phyloP scores from a whole-genome alignment of 2,888 invertebrate genomes.

The Barypeithes pellucidus region DNA sequence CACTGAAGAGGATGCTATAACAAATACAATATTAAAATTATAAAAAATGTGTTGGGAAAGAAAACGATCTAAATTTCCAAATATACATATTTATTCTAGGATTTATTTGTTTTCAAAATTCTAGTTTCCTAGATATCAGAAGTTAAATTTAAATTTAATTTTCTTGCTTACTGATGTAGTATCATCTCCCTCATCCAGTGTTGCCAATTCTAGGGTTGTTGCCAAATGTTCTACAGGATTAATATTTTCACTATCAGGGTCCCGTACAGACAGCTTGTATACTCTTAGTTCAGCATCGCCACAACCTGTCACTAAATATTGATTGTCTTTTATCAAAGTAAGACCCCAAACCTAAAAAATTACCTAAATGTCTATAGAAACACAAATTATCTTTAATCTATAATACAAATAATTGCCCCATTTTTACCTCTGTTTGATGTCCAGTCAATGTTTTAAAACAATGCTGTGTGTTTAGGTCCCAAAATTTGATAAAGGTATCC shows the following conservation, averaged over 20 bases:
- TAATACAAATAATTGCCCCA: too few relatives aligned
- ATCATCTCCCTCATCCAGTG: slow-evolving; percentile 74
- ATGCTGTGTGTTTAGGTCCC: slow-evolving; percentile 95
- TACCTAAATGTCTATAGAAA: slow-evolving; percentile 3
- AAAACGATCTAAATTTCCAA: too few relatives aligned
- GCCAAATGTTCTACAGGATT: slow-evolving; percentile 72
- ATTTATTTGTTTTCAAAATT: too few relatives aligned
- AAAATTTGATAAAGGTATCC: slow-evolving; percentile 96
- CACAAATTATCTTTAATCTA: neutral
- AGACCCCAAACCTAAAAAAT: slow-evolving; percentile 86
- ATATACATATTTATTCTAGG: too few relatives aligned
- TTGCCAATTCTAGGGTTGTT: slow-evolving; percentile 71
- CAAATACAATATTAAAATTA: too few relatives aligned
- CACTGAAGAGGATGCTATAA: slow-evolving; percentile 81
- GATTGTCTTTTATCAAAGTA: slow-evolving; percentile 83
- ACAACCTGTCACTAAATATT: slow-evolving; percentile 90
- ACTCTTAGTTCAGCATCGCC: slow-evolving; percentile 89
- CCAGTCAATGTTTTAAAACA: slow-evolving; percentile 97
- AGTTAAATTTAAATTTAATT: too few relatives aligned
- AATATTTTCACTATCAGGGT: slow-evolving; percentile 59
- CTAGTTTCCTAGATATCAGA: too few relatives aligned
- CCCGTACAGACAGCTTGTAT: slow-evolving; percentile 82
- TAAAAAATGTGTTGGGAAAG: too few relatives aligned
- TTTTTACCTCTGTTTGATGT: slow-evolving; percentile 87
- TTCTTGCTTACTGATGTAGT: slow-evolving; percentile 69